phyloP scores from a whole-genome alignment of 2,888 invertebrate species.

The Dromius quadrimaculatus region DNA sequence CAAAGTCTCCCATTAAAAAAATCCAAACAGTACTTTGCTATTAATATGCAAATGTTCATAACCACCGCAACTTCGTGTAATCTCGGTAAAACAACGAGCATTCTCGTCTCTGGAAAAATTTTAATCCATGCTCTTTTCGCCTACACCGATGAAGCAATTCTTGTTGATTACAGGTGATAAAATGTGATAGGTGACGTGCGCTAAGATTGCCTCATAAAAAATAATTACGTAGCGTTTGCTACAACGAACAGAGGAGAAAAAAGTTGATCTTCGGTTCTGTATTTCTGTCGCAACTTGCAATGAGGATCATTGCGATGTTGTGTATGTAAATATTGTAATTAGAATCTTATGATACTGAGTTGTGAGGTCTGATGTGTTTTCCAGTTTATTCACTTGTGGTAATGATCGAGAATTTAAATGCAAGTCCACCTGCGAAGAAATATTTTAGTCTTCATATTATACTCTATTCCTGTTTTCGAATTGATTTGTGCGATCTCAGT shows the following conservation, averaged over 20 bases:
- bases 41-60: constrained; percentile 48
- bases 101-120: constrained; percentile 27
- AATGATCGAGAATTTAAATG: too few relatives aligned
- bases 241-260: constrained; percentile 2
- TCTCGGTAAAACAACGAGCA: constrained; percentile 24
- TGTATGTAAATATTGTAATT: constrained; percentile 37
- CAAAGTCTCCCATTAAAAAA: neutral
- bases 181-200: constrained; percentile 45
- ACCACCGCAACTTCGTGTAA: constrained; percentile 35
- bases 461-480: too few relatives aligned
- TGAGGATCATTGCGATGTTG: neutral
- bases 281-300: neutral
- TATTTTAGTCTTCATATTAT: too few relatives aligned
- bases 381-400: constrained; percentile 17
- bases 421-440: too few relatives aligned
- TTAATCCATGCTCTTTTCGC: constrained; percentile 48
- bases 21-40: constrained; percentile 39
- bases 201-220: constrained; percentile 46
- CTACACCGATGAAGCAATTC: constrained; percentile 49
- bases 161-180: constrained; percentile 46
- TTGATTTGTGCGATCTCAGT: too few relatives aligned
- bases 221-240: constrained; percentile 41
- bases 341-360: constrained; percentile 32
- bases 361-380: constrained; percentile 34
- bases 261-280: neutral